phyloP scores from a whole-genome alignment of 2,797 vertebrate genomes.

The Cryptoblepharus egeriae region DNA sequence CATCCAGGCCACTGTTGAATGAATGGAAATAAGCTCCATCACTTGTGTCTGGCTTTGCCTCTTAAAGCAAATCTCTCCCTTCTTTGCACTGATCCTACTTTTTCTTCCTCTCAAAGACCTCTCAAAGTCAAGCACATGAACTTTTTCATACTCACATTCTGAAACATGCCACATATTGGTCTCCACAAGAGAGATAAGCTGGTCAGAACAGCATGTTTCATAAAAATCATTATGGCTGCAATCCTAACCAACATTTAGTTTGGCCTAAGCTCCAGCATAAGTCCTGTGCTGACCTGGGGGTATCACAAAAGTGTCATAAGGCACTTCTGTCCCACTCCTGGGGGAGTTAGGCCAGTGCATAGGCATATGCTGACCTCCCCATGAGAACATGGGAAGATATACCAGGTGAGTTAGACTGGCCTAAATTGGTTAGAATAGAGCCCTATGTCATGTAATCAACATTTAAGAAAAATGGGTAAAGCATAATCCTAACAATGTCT shows the following conservation, averaged over 20 bases:
- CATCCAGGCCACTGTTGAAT: background rate
- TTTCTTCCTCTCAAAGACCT: conserved; percentile 8
- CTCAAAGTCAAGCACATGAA: background rate
- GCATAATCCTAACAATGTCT: no score
- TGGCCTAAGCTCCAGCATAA: no score
- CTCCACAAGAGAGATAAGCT: background rate
- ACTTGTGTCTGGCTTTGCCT: background rate
- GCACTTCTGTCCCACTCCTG: no score
- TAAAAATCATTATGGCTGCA: background rate
- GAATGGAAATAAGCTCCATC: background rate
- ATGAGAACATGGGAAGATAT: no score
- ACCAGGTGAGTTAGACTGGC: no score
- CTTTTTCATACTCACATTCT: background rate
- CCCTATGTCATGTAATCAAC: background rate
- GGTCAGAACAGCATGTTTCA: background rate
- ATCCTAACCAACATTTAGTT: no score
- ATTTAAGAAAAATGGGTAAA: background rate
- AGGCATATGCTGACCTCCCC: no score
- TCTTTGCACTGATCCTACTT: background rate
- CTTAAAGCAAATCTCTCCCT: background rate
- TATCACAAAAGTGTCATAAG: no score
- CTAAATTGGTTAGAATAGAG: no score
- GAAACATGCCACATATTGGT: background rate
- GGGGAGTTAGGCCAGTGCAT: no score
- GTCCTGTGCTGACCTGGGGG: no score